Base-by-base conservation (phyloP, 2,113 vertebrate species). In the Dunckerocampus dactyliophorus region DNA sequence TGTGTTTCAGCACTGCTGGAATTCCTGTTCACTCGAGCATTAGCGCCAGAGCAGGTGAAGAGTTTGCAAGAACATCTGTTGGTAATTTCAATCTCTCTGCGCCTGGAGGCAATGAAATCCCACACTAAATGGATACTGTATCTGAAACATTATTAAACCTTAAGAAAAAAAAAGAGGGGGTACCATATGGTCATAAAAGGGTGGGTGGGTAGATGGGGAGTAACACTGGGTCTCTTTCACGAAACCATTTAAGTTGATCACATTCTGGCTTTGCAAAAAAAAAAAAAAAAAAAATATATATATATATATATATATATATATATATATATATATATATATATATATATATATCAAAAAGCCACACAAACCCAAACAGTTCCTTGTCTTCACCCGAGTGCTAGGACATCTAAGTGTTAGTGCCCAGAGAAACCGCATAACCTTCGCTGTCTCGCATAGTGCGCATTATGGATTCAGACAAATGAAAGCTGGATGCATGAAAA, bases 21-120 rank as follows among this genome's bases (percentile, higher is more conserved):
- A 72, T 69, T 74, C 16, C 45, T 69, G 74, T 75, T 65, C 45
- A 76, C 70, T 72, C 11, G 39, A 63, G 71, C 73, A 61, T 71
- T 74, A 52, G 63, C 68, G 62, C 59, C 48, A 39, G 73, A 63
- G 68, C 74, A 85, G 80, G 79, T 86, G 78, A 81, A 74, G 69
- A 63, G 71, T 83, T 76, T 80, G 79, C 51, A 71, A 85, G 63
- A 80, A 85, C 87, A 88, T 88, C 85, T 89, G 85, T 70, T 84
- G 69, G 74, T 85, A 71, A 87, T 89, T 82, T 82, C 34, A 70
- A 67, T 62, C 68, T 62, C 63, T 76, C 67, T 81, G 68, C 37
- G 77, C 76, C 82, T 81, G 78, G 63, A 82, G 82, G 80, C 75
- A 88, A 86, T 86, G 79, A 87, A 85, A 85, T 67, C 66, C 75